Conservation (phyloP, 2,113 vertebrate genomes). For the Megalops atlanticus region DNA sequence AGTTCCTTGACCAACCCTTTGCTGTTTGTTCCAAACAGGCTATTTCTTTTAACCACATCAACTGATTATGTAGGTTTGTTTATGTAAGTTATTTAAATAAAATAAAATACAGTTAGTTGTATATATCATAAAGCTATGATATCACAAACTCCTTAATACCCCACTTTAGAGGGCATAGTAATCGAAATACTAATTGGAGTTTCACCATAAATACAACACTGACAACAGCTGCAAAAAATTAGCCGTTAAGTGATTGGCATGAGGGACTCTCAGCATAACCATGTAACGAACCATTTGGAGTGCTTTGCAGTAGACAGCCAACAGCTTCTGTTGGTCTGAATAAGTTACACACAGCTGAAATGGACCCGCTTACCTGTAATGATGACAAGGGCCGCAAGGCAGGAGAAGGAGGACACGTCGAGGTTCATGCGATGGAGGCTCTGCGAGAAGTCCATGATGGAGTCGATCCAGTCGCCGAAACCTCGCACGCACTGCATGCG, state of each 20-base stretch:
- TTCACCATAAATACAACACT: no score
- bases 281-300: neutral
- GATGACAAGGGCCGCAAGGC: constrained; percentile 86
- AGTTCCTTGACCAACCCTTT: no score
- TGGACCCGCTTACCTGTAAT: constrained; percentile 77
- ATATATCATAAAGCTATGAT: no score
- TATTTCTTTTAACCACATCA: no score
- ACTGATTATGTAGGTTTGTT: no score
- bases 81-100: no score
- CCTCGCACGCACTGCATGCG: constrained; percentile 83
- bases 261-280: no score
- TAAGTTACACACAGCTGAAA: neutral
- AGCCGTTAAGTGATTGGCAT: neutral
- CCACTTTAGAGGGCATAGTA: no score
- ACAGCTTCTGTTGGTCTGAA: neutral
- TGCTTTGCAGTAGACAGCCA: no score
- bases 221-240: neutral
- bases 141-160: neutral
- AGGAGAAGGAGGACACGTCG: constrained; percentile 84
- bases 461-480: constrained; percentile 90
- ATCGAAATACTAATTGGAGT: no score
- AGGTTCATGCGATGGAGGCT: constrained; percentile 85
- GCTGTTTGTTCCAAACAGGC: no score
- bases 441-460: constrained; percentile 87
- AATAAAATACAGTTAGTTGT: no score